Evolutionary conservation across 2,113 vertebrate species (phyloP).

Genomic region (Malurus cyaneus): DNA sequence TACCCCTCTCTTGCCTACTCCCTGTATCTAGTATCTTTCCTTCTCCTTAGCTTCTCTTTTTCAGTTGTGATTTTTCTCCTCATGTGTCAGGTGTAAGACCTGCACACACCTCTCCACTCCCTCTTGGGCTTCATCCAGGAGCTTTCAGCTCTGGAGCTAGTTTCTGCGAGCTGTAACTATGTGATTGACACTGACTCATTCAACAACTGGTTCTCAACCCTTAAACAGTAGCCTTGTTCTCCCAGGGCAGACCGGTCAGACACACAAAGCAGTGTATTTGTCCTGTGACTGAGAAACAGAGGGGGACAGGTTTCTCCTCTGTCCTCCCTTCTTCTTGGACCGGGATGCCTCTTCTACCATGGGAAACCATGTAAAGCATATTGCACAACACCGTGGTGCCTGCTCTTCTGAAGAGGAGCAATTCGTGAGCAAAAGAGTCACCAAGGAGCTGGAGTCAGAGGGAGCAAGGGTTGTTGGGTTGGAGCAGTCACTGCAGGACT

Average conservation of each 20-base stretch:
- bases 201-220: slow-evolving; percentile 11
- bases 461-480: neutral
- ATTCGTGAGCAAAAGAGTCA: neutral
- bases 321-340: neutral
- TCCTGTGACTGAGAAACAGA: neutral
- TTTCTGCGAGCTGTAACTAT: slow-evolving; percentile 28
- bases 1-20: neutral
- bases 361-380: neutral
- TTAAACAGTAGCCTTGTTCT: slow-evolving; percentile 25
- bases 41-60: neutral
- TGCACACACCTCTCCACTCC: slow-evolving; percentile 36
- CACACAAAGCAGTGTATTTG: neutral
- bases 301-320: neutral
- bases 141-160: slow-evolving; percentile 22
- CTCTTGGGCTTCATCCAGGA: slow-evolving; percentile 52
- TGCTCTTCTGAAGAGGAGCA: neutral
- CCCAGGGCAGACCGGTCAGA: neutral
- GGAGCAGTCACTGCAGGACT: neutral
- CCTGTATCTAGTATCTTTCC: neutral
- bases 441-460: neutral
- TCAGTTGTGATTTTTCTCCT: neutral
- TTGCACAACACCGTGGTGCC: neutral
- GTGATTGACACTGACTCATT: slow-evolving; percentile 55
- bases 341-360: neutral
- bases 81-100: neutral